Percentiles rank a stretch among this genome's conserved stretches.
These are phyloP conservation scores for Haliclona indistincta DNA, from an alignment of 37 sponge, comb jelly and placozoan species.

Conservation along the genomic window DNA sequence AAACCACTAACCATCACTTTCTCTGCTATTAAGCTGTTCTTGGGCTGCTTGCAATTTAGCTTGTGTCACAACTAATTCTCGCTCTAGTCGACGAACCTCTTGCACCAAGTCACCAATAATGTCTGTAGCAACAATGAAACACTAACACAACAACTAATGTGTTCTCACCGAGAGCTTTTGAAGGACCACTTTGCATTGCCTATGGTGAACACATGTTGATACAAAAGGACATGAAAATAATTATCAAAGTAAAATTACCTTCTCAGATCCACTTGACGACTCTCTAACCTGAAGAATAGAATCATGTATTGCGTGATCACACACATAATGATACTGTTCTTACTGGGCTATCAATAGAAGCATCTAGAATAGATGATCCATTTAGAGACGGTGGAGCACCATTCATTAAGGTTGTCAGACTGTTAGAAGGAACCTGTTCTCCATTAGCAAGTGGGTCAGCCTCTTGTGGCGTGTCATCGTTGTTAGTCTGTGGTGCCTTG, in stretches of 20 bases:
- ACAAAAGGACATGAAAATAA: neutral
- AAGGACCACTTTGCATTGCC: too few relatives aligned
- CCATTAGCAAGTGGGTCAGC: neutral
- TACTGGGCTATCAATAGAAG: too few relatives aligned
- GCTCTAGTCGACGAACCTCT: conserved; percentile 47
- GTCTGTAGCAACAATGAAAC: neutral
- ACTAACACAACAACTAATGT: neutral
- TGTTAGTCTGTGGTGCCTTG: neutral
- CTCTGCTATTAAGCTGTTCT: conserved; percentile 40
- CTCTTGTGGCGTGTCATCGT: neutral
- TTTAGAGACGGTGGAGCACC: neutral
- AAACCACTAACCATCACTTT: conserved; percentile 48
- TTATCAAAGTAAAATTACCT: neutral
- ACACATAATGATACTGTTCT: too few relatives aligned
- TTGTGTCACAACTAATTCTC: conserved; percentile 32
- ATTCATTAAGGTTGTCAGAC: neutral
- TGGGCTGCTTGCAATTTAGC: conserved; percentile 38
- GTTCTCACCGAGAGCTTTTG: too few relatives aligned
- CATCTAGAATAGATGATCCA: too few relatives aligned
- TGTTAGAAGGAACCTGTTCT: neutral
- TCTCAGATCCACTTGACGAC: too few relatives aligned
- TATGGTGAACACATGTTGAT: too few relatives aligned
- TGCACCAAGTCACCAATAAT: conserved; percentile 52
- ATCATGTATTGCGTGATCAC: too few relatives aligned
- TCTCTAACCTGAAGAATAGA: too few relatives aligned